phyloP scores from a whole-genome alignment of 1,140 invertebrate genomes.

The Steinernema feltiae region DNA sequence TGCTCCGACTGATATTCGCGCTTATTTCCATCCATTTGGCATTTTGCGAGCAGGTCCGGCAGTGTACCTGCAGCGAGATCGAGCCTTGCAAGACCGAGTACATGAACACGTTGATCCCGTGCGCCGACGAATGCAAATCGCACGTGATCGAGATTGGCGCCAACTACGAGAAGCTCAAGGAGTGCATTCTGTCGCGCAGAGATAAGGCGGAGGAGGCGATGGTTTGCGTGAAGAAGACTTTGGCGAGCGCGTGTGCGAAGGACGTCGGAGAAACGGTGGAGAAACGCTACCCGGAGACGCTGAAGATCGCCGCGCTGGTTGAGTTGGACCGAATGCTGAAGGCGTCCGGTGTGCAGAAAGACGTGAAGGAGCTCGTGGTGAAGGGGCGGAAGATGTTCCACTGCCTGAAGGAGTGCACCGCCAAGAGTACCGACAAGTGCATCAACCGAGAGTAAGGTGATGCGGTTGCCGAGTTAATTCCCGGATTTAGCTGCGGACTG shows the following conservation, averaged over 20 bases:
- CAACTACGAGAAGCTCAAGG: slow-evolving; percentile 18
- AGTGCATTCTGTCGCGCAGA: slow-evolving; percentile 23
- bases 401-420: slow-evolving; percentile 28
- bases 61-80: slow-evolving; percentile 24
- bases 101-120: slow-evolving; percentile 18
- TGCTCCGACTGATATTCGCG: slow-evolving; percentile 2
- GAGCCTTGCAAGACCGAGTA: slow-evolving; percentile 15
- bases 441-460: no score
- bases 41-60: slow-evolving; percentile 25
- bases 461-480: no score
- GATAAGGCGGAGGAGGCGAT: slow-evolving; percentile 15
- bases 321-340: slow-evolving; percentile 30
- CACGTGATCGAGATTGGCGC: slow-evolving; percentile 27
- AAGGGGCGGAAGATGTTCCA: slow-evolving; percentile 24
- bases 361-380: slow-evolving; percentile 26
- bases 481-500: slow-evolving; percentile 32
- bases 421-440: slow-evolving; percentile 21
- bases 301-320: slow-evolving; percentile 32
- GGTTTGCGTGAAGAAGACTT: neutral
- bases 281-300: slow-evolving; percentile 30
- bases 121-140: slow-evolving; percentile 19
- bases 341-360: slow-evolving; percentile 18
- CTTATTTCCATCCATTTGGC: neutral
- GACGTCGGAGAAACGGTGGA: slow-evolving; percentile 19
- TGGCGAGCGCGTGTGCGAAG: slow-evolving; percentile 22